Evolutionary conservation across 2,888 invertebrate species (phyloP).

Genomic region (Drosophila tanythrix): DNA sequence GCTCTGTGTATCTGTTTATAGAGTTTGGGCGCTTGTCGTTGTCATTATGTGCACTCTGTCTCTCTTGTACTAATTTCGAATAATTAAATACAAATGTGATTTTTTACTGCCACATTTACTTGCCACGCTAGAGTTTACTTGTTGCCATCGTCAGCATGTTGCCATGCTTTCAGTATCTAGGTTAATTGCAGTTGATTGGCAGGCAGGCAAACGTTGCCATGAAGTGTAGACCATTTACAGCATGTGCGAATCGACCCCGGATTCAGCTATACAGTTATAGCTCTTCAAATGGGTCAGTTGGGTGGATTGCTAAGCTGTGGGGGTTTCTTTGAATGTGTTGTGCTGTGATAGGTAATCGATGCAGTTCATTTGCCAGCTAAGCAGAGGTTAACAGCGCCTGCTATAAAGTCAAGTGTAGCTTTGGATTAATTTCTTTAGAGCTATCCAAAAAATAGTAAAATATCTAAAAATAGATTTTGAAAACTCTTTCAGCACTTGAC

Average conservation of each 20-base stretch:
- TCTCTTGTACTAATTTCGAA: conserved; percentile 59
- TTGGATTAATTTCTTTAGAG: not conserved
- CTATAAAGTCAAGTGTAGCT: not conserved
- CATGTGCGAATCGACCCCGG: conserved; percentile 24
- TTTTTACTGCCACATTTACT: conserved; percentile 51
- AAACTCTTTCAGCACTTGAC: no score
- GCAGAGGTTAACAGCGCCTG: not conserved
- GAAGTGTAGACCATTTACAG: conserved; percentile 35
- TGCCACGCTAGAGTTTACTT: conserved; percentile 37
- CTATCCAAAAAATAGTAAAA: no score
- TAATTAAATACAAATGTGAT: conserved; percentile 70
- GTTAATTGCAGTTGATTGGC: conserved; percentile 67
- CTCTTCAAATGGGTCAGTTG: conserved; percentile 44
- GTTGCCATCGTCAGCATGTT: conserved; percentile 45
- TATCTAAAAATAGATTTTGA: no score
- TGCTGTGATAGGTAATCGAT: conserved; percentile 37
- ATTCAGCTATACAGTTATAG: conserved; percentile 39
- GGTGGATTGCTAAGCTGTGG: conserved; percentile 2
- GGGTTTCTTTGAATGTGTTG: not conserved
- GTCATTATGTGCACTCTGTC: conserved; percentile 39
- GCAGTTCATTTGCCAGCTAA: not conserved
- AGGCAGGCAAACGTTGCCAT: conserved; percentile 44
- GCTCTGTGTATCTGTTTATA: not conserved
- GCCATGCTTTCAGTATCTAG: conserved; percentile 41
- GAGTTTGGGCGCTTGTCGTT: conserved; percentile 17